phyloP scores from a whole-genome alignment of 2,113 vertebrate species.

The Apistogramma diplotaenia region DNA sequence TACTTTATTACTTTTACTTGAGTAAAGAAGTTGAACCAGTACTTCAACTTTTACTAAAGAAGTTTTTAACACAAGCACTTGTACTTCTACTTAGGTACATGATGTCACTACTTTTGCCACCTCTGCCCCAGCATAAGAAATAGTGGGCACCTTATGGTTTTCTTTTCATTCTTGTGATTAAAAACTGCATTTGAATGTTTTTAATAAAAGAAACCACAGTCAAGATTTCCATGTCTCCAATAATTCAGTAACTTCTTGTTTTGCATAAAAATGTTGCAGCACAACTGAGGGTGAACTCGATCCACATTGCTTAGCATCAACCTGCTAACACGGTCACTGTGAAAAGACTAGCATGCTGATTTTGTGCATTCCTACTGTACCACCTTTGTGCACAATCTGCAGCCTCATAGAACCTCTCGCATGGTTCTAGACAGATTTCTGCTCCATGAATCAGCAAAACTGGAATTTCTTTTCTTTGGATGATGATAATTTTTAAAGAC shows the following conservation, averaged over 20 bases:
- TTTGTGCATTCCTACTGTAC: too few relatives aligned
- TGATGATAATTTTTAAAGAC: too few relatives aligned
- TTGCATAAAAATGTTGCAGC: background rate
- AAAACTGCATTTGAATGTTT: background rate
- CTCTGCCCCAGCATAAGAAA: too few relatives aligned
- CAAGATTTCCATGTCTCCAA: background rate
- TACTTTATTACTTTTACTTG: background rate
- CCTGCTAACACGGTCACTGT: background rate
- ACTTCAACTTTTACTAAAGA: too few relatives aligned
- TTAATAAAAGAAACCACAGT: background rate
- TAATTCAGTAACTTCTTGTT: background rate
- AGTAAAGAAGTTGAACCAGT: too few relatives aligned
- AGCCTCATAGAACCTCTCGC: background rate
- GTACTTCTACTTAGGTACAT: too few relatives aligned
- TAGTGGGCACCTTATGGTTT: too few relatives aligned
- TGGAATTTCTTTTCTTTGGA: background rate
- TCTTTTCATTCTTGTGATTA: background rate
- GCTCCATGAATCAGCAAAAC: background rate
- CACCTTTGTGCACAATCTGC: too few relatives aligned
- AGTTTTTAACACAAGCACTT: too few relatives aligned
- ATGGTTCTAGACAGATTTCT: background rate
- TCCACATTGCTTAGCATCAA: too few relatives aligned
- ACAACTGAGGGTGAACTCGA: background rate
- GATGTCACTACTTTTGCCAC: too few relatives aligned
- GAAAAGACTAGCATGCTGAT: background rate